phyloP scores from a whole-genome alignment of 2,888 invertebrate genomes.

The Globia sparganii region DNA sequence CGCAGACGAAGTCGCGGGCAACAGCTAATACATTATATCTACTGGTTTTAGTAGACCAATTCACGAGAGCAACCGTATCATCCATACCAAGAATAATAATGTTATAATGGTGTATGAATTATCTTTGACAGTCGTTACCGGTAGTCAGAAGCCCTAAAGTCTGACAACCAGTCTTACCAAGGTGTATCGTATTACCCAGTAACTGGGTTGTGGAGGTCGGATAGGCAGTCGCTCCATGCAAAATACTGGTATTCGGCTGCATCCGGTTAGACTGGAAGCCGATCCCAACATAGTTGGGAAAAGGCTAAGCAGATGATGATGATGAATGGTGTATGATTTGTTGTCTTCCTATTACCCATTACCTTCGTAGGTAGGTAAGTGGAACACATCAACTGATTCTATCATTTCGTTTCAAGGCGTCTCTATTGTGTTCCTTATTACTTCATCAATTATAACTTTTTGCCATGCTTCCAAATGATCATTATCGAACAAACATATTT shows the following conservation, averaged over 20 bases:
- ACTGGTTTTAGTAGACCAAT: neutral
- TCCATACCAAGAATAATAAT: constrained; percentile 1
- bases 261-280: too few species aligned
- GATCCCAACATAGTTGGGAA: too few species aligned
- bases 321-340: neutral
- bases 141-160: too few species aligned
- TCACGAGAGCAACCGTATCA: neutral
- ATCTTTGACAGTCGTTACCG: too few species aligned
- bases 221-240: too few species aligned
- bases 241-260: too few species aligned
- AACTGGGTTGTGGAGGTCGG: too few species aligned
- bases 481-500: neutral
- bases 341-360: constrained; percentile 4
- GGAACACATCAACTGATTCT: constrained; percentile 8
- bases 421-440: constrained; percentile 21
- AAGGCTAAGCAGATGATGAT: too few species aligned
- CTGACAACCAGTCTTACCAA: too few species aligned
- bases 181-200: too few species aligned
- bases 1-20: neutral
- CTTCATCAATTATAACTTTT: constrained; percentile 17
- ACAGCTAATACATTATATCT: too few species aligned
- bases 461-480: constrained; percentile 8
- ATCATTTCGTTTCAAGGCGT: constrained; percentile 13
- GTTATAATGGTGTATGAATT: neutral
- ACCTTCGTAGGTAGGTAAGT: neutral